These are phyloP conservation scores for Dromococcyx pavoninus DNA, from an alignment of 2,797 vertebrate genomes.

Conservation along the genomic window DNA sequence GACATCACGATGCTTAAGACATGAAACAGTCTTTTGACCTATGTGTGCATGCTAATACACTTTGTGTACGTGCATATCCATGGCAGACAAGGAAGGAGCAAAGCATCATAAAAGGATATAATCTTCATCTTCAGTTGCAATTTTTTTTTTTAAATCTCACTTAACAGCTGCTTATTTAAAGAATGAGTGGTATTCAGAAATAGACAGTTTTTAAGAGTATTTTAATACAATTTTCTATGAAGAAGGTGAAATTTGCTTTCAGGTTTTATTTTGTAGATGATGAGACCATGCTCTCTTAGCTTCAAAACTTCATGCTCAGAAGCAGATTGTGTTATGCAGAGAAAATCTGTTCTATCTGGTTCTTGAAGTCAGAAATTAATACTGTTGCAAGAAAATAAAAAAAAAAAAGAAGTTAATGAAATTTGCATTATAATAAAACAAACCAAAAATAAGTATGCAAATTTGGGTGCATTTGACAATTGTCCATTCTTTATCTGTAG, in stretches of 20 bases:
- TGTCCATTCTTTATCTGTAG: background rate
- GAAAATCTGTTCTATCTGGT: background rate
- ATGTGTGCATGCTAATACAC: background rate
- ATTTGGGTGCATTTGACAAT: background rate
- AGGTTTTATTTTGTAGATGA: background rate
- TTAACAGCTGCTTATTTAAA: background rate
- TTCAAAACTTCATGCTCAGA: background rate
- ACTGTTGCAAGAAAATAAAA: background rate
- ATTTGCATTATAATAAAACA: background rate
- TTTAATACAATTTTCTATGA: background rate
- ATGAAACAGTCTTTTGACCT: slow-evolving; percentile 3
- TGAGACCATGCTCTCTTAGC: background rate
- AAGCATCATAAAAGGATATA: background rate
- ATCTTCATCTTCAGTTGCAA: slow-evolving; percentile 5
- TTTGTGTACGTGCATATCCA: background rate
- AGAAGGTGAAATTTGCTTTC: background rate
- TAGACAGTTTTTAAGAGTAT: background rate
- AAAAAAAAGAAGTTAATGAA: background rate
- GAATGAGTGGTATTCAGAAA: background rate
- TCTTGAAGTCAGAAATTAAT: background rate
- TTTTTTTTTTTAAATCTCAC: background rate
- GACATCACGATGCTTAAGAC: background rate
- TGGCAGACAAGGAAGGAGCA: background rate
- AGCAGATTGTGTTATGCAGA: background rate
- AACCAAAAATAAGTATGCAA: background rate